Base-by-base conservation (phyloP, 2,797 vertebrate species). In the Pempheris klunzingeri region DNA sequence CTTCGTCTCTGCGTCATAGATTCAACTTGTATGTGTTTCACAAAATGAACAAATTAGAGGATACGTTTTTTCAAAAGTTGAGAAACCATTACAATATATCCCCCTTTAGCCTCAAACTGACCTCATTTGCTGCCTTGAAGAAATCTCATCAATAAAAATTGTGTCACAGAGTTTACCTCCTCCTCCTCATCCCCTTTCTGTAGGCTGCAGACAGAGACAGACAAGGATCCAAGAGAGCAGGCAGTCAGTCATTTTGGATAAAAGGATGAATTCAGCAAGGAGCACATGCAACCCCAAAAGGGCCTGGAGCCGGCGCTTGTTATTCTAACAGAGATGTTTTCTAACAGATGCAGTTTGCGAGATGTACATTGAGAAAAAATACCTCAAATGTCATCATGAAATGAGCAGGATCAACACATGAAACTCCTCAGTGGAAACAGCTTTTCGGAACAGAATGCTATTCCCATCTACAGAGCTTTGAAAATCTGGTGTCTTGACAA, bases 181-280 rank as follows among this genome's bases (percentile, higher is more conserved):
- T 77, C 20, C 47, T 63, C 61, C n/a, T 64, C 71, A 41, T 73
- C 54, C 49, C 59, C 55, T 81, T 75, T 66, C 65, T 75, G 78
- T 32, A 32, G 71, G 52, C 65, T 65, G 73, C 60, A 81, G 77
- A 80, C 39, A 74, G 49, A 88, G 60, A 66, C 70, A 78, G 81
- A 81, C 74, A 71, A 63, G 34, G 52, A 83, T 86, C 67, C 83
- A 11, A 74, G 34, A 71, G 47, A 80, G 81, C 65, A 87, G 71
- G 22, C 77, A 82, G 81, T 50, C 75, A 80, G 78, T 86, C 69
- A 81, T 77, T 83, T 77, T 69, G 66, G 72, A 87, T 83, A 38
- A 89, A 87, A 76, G 71, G 61, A 64, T 71, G 60, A 83, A 86
- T 78, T 88, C 70, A 77, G 64, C 55, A 43, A 69, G 55, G 64